These are phyloP conservation scores for Xanthorhoe designata DNA, from an alignment of 2,888 invertebrate genomes.

Conservation along the genomic window DNA sequence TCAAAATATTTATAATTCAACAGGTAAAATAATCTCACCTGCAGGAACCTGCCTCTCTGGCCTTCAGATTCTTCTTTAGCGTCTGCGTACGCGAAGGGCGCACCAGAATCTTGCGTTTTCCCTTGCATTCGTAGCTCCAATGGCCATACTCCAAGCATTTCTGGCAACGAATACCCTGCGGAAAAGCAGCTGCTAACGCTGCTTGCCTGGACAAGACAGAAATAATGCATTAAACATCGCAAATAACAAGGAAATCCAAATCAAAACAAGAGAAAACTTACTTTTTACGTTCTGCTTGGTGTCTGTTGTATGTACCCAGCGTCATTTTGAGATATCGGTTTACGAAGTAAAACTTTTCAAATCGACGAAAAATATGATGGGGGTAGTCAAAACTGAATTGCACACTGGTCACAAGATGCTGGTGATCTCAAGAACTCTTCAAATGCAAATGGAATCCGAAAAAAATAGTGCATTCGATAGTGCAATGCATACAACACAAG, in stretches of 20 bases:
- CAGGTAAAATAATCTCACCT: conserved; percentile 56
- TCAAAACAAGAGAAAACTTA: conserved; percentile 49
- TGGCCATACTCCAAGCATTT: conserved; percentile 97
- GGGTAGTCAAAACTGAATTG: conserved; percentile 44
- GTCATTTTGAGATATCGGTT: conserved; percentile 64
- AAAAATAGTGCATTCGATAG: conserved; percentile 46
- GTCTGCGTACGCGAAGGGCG: conserved; percentile 93
- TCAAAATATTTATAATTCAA: conserved; percentile 15
- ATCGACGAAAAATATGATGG: conserved; percentile 30
- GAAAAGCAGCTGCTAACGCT: conserved; percentile 87
- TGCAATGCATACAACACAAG: conserved; percentile 51
- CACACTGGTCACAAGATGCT: conserved; percentile 29
- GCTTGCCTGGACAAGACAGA: conserved; percentile 75
- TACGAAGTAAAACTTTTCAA: conserved; percentile 12
- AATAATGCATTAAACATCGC: conserved; percentile 36
- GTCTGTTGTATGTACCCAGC: conserved; percentile 79
- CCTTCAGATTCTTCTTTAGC: conserved; percentile 87
- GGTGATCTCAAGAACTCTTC: conserved; percentile 41
- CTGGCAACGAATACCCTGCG: conserved; percentile 94
- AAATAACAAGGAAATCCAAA: conserved; percentile 15
- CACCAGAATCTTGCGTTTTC: conserved; percentile 94
- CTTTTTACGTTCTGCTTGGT: conserved; percentile 79
- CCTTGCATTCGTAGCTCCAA: conserved; percentile 97
- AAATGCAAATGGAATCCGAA: conserved; percentile 51
- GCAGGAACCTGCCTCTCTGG: conserved; percentile 69